A percentile compares a stretch with the other conserved stretches of the same genome.
Evolutionary conservation across 2,888 invertebrate species (phyloP).

Genomic region (Agrochola circellaris): DNA sequence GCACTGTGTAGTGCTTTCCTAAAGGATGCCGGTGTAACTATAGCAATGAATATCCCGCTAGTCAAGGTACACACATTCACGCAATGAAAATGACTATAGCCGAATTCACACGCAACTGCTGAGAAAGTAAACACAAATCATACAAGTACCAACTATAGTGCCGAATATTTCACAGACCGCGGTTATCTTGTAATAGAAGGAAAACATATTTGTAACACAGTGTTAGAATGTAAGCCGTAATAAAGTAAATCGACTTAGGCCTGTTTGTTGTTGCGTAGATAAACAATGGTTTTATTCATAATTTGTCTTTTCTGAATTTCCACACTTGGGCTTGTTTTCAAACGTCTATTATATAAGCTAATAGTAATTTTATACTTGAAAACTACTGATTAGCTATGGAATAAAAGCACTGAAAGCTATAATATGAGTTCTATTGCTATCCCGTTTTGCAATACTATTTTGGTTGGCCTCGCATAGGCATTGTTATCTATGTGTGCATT

Average conservation of each 20-base stretch:
- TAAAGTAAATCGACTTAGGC: constrained; percentile 34
- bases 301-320: neutral
- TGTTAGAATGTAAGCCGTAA: constrained; percentile 44
- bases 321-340: too few relatives aligned
- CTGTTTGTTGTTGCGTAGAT: constrained; percentile 17
- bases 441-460: too few relatives aligned
- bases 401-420: too few relatives aligned
- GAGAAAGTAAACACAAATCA: constrained; percentile 38
- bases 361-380: neutral
- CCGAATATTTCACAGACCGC: constrained; percentile 39
- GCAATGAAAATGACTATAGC: neutral
- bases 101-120: constrained; percentile 8
- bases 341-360: neutral
- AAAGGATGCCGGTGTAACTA: neutral
- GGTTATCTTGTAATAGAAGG: constrained; percentile 42
- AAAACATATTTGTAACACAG: constrained; percentile 47
- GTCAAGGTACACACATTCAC: neutral
- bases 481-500: too few relatives aligned
- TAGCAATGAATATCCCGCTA: neutral
- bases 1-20: neutral
- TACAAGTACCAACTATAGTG: constrained; percentile 26
- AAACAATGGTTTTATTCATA: constrained; percentile 15
- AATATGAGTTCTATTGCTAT: too few relatives aligned
- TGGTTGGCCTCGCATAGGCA: too few relatives aligned
- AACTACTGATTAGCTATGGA: too few relatives aligned